Base-by-base conservation (phyloP, 2,113 vertebrate species). In the Myotis davidii region DNA sequence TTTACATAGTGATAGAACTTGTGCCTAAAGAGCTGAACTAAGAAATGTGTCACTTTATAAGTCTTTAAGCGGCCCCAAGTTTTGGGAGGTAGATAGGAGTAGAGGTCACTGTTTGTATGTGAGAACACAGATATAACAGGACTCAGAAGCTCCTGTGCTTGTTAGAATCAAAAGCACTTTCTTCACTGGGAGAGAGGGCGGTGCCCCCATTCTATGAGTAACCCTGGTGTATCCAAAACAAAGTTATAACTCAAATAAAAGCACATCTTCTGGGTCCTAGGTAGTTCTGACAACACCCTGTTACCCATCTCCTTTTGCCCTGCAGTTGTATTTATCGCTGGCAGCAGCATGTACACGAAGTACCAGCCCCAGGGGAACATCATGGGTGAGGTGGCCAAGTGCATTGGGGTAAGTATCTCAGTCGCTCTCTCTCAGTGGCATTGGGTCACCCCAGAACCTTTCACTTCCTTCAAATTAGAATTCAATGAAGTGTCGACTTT, bases 321-420 rank as follows among this genome's bases (percentile, higher is more conserved):
- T 8, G 74, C 97, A 99, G 99, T 99, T 96, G 99, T 99, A 65
- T 99, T 99, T 78, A 21, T 99, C 27, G 0, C 94, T 23, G 99
- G 99, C 93, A 99, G 99, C 48, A 16, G 92, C 12, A 99, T 99
- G 99, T 99, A 99, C 97, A 99, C 98, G 97, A 99, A 99, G 98
- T 96, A 98, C 94, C 87, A 98, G 94, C 99, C 99, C 0, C 97
- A 99, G 96, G 99, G 99, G 34, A 99, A 99, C 92, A 85, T 99
- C 90, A 99, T 99, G 97, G 89, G 98, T 89, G 92, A 98, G 94
- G 99, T 99, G 91, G 98, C 59, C 97, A 99, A 98, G 96, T 99
- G 99, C 86, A 98, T 99, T 21, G 97, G 98, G 67, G 99, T 99
- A 98, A 99, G 99, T 99, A 89, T 74, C 34, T 42, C 54, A 13